A percentile compares a stretch with the other conserved stretches of the same genome.
These are phyloP conservation scores for Rhopalosiphum maidis DNA, from an alignment of 1,140 invertebrate species.

Conservation along the genomic window DNA sequence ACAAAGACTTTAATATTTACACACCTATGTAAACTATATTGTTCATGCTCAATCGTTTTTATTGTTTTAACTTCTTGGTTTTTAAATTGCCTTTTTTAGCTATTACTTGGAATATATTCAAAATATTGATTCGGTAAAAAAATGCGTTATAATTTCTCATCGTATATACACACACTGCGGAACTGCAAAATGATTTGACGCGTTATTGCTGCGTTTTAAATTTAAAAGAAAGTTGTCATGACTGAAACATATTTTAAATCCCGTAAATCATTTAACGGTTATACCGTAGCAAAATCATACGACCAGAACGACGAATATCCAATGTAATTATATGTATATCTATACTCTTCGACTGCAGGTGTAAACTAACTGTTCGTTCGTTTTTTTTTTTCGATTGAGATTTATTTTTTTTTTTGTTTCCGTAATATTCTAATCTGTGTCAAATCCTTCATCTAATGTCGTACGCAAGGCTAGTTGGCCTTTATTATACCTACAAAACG, in stretches of 20 bases:
- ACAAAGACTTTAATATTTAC: background rate
- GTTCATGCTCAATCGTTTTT: background rate
- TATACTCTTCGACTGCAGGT: background rate
- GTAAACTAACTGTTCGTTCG: conserved; percentile 32
- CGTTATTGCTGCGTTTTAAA: background rate
- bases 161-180: background rate
- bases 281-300: conserved; percentile 20
- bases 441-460: background rate
- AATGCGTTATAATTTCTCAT: background rate
- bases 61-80: background rate
- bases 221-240: conserved; percentile 29
- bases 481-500: background rate
- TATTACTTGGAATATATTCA: background rate
- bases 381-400: background rate
- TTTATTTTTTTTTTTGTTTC: conserved; percentile 20
- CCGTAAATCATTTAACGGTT: conserved; percentile 38
- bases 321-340: background rate
- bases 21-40: background rate
- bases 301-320: conserved; percentile 25
- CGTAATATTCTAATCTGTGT: conserved; percentile 25
- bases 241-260: conserved; percentile 30
- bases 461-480: background rate
- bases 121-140: background rate
- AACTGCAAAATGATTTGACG: background rate
- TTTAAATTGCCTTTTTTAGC: background rate